Conservation (phyloP, 2,113 vertebrate genomes). For the Muntiacus reevesi region DNA sequence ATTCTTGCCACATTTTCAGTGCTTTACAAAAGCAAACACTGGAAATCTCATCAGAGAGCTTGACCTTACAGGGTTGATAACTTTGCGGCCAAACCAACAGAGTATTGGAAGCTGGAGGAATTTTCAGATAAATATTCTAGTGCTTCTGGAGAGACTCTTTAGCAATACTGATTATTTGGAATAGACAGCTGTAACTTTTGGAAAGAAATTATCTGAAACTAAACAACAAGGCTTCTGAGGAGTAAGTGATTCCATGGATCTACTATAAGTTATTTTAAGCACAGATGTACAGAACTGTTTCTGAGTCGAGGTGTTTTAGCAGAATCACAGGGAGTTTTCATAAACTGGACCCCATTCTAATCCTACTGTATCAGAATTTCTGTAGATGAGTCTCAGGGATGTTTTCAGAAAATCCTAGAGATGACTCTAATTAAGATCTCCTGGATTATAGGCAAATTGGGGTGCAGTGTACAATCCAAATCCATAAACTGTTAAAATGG, state of each 20-base stretch:
- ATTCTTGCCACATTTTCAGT: conserved; percentile 64
- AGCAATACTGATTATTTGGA: neutral
- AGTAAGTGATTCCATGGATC: neutral
- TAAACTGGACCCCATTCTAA: neutral
- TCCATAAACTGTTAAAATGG: neutral
- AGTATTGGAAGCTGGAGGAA: neutral
- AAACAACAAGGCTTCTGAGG: conserved; percentile 24
- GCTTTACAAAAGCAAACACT: conserved; percentile 59
- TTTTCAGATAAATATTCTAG: conserved; percentile 24
- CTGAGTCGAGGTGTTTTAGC: conserved; percentile 18
- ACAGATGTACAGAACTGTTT: neutral
- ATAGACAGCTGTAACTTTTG: conserved; percentile 14
- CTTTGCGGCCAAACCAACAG: neutral
- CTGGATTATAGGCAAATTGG: neutral
- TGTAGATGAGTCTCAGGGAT: neutral
- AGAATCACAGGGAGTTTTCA: neutral
- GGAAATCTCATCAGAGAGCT: conserved; percentile 74
- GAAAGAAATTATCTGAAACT: neutral
- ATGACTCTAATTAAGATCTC: neutral
- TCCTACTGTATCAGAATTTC: neutral
- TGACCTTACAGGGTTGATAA: conserved; percentile 41
- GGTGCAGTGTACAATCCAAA: neutral
- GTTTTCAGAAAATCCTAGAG: neutral
- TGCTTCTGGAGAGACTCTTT: neutral
- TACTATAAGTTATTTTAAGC: neutral